These are phyloP conservation scores for Pseudopipra pipra DNA, from an alignment of 2,113 vertebrate genomes.

Conservation along the genomic window DNA sequence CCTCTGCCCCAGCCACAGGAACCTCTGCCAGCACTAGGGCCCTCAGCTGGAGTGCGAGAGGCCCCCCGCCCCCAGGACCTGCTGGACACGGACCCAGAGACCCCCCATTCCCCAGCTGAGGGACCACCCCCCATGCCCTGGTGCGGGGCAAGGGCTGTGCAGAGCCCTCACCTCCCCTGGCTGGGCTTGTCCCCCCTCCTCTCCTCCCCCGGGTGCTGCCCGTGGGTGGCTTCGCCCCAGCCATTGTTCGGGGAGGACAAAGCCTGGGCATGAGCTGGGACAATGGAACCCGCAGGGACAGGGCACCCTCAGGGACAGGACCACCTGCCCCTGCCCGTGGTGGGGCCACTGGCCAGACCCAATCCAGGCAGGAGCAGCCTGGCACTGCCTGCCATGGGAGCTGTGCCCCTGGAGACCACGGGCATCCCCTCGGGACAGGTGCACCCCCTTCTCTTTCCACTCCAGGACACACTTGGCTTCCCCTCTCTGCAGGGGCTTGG, in stretches of 20 bases:
- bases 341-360: background rate
- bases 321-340: background rate
- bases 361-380: background rate
- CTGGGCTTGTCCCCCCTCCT: background rate
- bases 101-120: background rate
- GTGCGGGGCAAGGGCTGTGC: background rate
- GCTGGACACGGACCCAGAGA: background rate
- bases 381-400: background rate
- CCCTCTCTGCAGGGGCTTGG: rapidly evolving
- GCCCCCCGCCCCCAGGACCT: background rate
- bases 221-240: background rate
- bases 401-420: background rate
- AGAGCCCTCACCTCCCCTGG: background rate
- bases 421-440: rapidly evolving
- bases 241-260: background rate
- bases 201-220: background rate
- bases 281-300: background rate
- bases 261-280: background rate
- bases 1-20: background rate
- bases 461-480: rapidly evolving
- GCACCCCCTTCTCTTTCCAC: background rate
- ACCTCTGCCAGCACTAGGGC: background rate
- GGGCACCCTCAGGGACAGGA: background rate
- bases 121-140: background rate
- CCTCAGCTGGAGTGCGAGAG: background rate